Conservation (phyloP, 2,113 vertebrate genomes). For the Herpailurus yagouaroundi region DNA sequence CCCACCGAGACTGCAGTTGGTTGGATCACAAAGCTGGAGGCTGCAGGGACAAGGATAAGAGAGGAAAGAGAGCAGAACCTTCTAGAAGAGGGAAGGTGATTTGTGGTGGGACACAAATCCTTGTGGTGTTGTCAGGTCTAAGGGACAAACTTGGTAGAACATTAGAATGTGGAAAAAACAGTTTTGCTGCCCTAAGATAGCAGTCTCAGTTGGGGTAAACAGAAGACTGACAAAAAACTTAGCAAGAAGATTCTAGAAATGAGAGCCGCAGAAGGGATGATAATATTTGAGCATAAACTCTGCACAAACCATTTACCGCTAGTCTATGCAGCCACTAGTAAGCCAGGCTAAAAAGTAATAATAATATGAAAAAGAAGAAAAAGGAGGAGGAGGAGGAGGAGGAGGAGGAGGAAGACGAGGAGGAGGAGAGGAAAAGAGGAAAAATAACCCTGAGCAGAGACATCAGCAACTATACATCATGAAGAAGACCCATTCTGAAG, state of each 20-base stretch:
- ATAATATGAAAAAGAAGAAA: neutral
- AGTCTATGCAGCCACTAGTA: neutral
- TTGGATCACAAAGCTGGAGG: neutral
- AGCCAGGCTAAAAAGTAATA: neutral
- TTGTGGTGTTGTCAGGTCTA: neutral
- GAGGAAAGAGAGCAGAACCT: neutral
- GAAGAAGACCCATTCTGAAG: neutral
- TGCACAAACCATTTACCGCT: neutral
- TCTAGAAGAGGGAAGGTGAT: neutral
- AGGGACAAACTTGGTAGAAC: neutral
- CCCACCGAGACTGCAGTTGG: neutral
- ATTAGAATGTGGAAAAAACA: neutral
- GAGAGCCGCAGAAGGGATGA: neutral
- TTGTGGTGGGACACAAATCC: neutral
- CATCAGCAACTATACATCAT: neutral
- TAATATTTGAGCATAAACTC: neutral
- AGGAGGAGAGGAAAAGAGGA: neutral
- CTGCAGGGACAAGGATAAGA: neutral
- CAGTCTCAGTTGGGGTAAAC: neutral
- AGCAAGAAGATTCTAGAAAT: neutral
- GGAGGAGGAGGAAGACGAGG: neutral
- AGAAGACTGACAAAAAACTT: neutral
- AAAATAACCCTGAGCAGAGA: neutral
- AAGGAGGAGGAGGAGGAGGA: too few species aligned
- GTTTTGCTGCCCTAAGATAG: neutral